Conservation (phyloP, 1,140 invertebrate species). For the Eumeta japonica region DNA sequence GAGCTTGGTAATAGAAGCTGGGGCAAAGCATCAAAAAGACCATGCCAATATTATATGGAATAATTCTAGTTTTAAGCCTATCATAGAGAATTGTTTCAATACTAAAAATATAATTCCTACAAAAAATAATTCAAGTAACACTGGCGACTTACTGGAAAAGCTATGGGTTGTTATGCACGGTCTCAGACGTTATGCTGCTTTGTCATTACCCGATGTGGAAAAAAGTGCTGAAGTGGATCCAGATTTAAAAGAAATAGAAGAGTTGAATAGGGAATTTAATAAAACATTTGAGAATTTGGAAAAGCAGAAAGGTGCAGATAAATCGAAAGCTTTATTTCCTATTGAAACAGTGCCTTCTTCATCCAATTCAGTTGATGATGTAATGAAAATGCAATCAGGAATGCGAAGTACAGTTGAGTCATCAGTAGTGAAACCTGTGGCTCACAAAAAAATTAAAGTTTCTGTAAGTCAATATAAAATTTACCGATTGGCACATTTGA, state of each 20-base stretch:
- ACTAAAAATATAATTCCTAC: constrained; percentile 17
- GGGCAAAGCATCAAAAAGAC: constrained; percentile 59
- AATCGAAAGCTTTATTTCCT: no score
- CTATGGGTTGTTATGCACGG: constrained; percentile 34
- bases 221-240: constrained; percentile 27
- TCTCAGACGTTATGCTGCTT: constrained; percentile 34
- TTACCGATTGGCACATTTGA: no score
- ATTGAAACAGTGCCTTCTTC: background rate
- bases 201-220: constrained; percentile 31
- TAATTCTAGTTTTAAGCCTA: constrained; percentile 62
- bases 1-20: constrained; percentile 61
- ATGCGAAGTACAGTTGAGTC: no score
- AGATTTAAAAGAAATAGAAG: constrained; percentile 39
- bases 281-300: constrained; percentile 45
- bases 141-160: constrained; percentile 20
- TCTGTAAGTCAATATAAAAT: constrained; percentile 25
- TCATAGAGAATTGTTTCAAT: constrained; percentile 48
- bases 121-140: constrained; percentile 19
- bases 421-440: constrained; percentile 31
- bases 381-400: background rate
- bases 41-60: constrained; percentile 60
- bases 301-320: no score
- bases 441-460: constrained; percentile 40
- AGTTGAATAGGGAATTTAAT: constrained; percentile 44
- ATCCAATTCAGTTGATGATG: no score